Evolutionary conservation across 2,797 vertebrate genomes (phyloP), one percentile per base, ranked within the genome.

Genomic region (Neosalanx taihuensis): DNA sequence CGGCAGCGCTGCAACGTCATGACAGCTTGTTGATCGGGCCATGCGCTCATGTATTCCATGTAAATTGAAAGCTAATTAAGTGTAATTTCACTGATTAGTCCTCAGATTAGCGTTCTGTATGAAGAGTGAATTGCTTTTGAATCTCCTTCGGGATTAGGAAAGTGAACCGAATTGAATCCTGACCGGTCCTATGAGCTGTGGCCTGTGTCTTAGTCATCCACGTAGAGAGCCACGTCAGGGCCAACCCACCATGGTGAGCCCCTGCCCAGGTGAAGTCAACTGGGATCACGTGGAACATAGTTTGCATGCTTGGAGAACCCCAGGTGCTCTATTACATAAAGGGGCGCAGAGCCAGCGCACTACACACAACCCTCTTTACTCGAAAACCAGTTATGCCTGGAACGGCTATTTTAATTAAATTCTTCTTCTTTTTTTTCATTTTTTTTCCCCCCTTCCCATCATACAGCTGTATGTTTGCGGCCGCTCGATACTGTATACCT

Each of bases 241-340:
- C 7, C 41, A 46, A 13, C 41, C 41, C 41, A 12, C 57, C 26
- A 20, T n/a, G 6, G 56, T 58, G 17, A 26, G 57, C 18, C 20
- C 5, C 5, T 59, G 57, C 57, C 31, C 56, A 4, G 15, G 10
- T 26, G 71, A 80, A 70, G 72, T 59, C 65, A 71, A 72, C 73
- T 68, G 4, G 70, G 84, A 84, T 83, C 77, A 33, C 81, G 74
- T 61, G 46, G 60, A 76, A 72, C 85, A 87, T 90, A 83, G 81
- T 81, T 84, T 64, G 56, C 81, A 87, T 88, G 86, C 89, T 86
- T 85, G 75, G 80, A 56, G 76, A 78, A 79, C 64, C 69, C 81
- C 90, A 92, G 89, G 89, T 91, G 89, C 85, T 83, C 4, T 10
- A 81, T 91, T 89, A 88, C 82, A 85, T 88, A 90, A 88, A 69